Percentiles rank a stretch among this genome's conserved stretches.
Conservation (phyloP, 2,797 vertebrate genomes). For the Aratinga solstitialis region DNA sequence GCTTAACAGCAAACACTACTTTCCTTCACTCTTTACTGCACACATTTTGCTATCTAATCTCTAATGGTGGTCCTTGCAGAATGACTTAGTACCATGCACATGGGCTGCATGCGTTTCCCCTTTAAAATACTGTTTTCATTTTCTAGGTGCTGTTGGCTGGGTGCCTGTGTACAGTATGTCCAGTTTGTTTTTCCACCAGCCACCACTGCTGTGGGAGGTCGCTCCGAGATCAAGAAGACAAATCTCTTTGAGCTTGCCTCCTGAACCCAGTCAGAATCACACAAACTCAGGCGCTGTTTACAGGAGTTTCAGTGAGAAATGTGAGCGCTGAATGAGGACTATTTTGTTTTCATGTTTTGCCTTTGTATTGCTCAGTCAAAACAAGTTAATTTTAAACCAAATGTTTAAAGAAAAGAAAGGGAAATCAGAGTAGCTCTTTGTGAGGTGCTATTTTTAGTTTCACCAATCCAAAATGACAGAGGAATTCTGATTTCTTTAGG, state of each 20-base stretch:
- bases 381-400: constrained; percentile 28
- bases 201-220: neutral
- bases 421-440: neutral
- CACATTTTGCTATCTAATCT: neutral
- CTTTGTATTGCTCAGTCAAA: constrained; percentile 17
- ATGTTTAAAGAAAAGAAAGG: neutral
- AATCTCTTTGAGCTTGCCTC: neutral
- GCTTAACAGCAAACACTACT: neutral
- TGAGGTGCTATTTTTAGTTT: constrained; percentile 3
- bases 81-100: neutral
- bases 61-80: neutral
- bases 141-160: constrained; percentile 30
- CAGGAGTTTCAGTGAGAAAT: neutral
- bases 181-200: constrained; percentile 35
- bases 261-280: neutral
- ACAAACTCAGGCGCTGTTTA: neutral
- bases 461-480: fast-evolving
- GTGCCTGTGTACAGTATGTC: neutral
- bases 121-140: neutral
- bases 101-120: neutral
- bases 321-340: neutral
- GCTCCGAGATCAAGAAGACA: neutral
- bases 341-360: neutral
- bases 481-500: neutral
- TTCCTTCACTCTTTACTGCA: neutral